Conservation (phyloP, 1,140 invertebrate species). For the Drosophila bipectinata region DNA sequence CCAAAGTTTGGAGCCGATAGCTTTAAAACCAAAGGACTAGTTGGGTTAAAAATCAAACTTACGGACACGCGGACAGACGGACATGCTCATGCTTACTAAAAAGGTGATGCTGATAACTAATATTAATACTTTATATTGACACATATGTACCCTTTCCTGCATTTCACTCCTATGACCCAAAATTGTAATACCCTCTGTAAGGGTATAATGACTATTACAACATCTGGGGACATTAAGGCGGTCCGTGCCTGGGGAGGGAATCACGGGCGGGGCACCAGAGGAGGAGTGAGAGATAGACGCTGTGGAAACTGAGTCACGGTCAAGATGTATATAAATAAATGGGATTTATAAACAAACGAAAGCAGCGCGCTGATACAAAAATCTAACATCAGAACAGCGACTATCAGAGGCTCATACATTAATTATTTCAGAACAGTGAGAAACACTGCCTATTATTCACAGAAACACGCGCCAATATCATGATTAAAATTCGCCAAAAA, state of each 20-base stretch:
- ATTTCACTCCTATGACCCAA: too few species aligned
- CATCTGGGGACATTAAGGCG: not conserved
- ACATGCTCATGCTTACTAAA: too few species aligned
- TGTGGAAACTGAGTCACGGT: constrained; percentile 66
- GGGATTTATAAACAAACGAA: constrained; percentile 33
- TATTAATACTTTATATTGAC: too few species aligned
- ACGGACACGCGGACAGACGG: too few species aligned
- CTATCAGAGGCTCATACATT: not conserved
- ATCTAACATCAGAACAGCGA: constrained; percentile 23
- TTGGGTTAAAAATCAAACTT: too few species aligned
- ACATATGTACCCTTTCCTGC: too few species aligned
- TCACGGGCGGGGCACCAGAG: too few species aligned
- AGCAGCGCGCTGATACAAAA: not conserved
- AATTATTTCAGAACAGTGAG: not conserved
- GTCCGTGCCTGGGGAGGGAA: too few species aligned
- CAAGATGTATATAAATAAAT: constrained; percentile 52
- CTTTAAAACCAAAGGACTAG: too few species aligned
- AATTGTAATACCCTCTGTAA: too few species aligned
- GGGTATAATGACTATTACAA: constrained; percentile 19
- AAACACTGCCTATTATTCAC: not conserved
- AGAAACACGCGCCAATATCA: not conserved
- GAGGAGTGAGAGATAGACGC: constrained; percentile 8
- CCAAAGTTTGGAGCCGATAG: too few species aligned
- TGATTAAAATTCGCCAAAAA: constrained; percentile 1
- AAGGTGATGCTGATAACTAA: too few species aligned